Evolutionary conservation across 2,113 vertebrate genomes (phyloP).

Genomic region (Mugil cephalus): DNA sequence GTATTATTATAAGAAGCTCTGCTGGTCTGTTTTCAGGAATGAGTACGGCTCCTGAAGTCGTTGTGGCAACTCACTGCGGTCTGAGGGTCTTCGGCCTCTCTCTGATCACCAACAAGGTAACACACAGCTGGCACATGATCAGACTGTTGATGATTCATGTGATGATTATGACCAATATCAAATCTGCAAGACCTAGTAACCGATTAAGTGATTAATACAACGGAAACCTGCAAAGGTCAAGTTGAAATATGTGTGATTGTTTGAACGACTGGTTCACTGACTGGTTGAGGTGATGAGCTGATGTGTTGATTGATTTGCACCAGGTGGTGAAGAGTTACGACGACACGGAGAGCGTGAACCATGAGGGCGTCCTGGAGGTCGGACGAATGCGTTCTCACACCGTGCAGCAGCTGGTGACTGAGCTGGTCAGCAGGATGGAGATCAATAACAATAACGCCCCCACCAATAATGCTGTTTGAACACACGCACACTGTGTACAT

Average conservation of each 20-base stretch:
- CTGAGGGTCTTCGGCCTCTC: slow-evolving; percentile 87
- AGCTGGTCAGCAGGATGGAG: slow-evolving; percentile 82
- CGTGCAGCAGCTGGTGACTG: slow-evolving; percentile 82
- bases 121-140: neutral
- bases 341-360: slow-evolving; percentile 79
- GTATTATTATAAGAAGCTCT: neutral
- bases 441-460: slow-evolving; percentile 81
- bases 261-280: neutral
- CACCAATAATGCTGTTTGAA: slow-evolving; percentile 67
- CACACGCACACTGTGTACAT: slow-evolving; percentile 27
- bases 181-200: too few relatives aligned
- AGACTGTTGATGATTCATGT: neutral
- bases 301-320: neutral
- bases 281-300: neutral
- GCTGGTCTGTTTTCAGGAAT: slow-evolving; percentile 77
- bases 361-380: slow-evolving; percentile 83
- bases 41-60: slow-evolving; percentile 87
- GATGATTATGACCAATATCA: too few relatives aligned
- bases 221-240: neutral
- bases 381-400: slow-evolving; percentile 81
- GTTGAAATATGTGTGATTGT: too few relatives aligned
- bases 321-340: slow-evolving; percentile 84
- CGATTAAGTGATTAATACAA: neutral
- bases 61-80: slow-evolving; percentile 85
- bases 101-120: slow-evolving; percentile 86